A percentile compares a stretch with the other conserved stretches of the same genome.
Evolutionary conservation across 2,797 vertebrate genomes (phyloP).

Genomic region (Euthynnus affinis): DNA sequence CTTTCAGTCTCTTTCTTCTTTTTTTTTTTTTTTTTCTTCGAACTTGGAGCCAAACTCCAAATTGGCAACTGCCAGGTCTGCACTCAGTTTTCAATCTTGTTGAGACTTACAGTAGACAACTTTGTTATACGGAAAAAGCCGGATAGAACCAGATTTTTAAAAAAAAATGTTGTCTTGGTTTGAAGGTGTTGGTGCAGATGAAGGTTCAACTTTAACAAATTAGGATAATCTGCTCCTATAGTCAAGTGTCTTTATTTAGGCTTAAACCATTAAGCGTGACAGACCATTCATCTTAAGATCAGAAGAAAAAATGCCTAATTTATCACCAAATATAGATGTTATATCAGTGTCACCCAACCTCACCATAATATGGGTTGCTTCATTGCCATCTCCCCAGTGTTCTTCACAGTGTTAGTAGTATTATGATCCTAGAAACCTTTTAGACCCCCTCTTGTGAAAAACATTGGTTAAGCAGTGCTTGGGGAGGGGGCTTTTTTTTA

Average conservation of each 20-base stretch:
- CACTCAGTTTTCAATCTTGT: conserved; percentile 21
- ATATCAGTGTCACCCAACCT: conserved; percentile 13
- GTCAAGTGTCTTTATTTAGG: background rate
- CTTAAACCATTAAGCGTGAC: background rate
- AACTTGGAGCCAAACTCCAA: conserved; percentile 39
- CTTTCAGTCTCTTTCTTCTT: background rate
- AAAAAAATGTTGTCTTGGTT: background rate
- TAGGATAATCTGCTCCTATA: background rate
- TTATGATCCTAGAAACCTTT: conserved; percentile 45
- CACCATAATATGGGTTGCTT: conserved; percentile 22
- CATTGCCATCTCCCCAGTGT: background rate
- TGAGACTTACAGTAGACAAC: background rate
- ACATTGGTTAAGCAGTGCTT: conserved; percentile 13
- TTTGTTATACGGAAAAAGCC: background rate
- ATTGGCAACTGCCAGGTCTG: conserved; percentile 20
- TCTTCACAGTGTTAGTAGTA: conserved; percentile 1
- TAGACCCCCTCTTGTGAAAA: conserved; percentile 41
- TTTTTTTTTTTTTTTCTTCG: background rate
- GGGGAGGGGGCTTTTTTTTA: conserved; percentile 10
- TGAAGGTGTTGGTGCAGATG: background rate
- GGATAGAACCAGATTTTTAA: background rate
- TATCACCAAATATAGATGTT: background rate
- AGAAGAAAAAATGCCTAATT: too few relatives aligned
- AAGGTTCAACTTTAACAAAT: background rate
- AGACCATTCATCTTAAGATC: background rate